phyloP scores from a whole-genome alignment of 2,888 invertebrate species.

The Candidula unifasciata region DNA sequence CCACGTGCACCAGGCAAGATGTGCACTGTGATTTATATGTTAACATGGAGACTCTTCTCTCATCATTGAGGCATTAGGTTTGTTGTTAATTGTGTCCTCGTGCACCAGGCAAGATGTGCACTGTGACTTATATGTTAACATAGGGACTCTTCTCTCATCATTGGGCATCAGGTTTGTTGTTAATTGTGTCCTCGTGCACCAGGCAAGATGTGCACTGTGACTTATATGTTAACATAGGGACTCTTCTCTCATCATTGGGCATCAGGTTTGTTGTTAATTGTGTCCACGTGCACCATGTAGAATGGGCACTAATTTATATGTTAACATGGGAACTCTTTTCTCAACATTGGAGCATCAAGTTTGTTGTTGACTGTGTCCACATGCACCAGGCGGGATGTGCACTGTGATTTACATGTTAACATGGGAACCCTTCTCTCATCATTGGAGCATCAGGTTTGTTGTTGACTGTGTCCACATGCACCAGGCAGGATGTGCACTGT shows the following conservation, averaged over 20 bases:
- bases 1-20: not conserved
- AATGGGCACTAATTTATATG: not conserved
- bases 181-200: not conserved
- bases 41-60: too few species aligned
- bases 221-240: too few species aligned
- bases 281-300: not conserved
- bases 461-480: not conserved
- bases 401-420: not conserved
- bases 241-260: too few species aligned
- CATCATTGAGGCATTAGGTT: slow-evolving; percentile 84
- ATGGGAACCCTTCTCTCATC: too few species aligned
- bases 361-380: slow-evolving; percentile 40
- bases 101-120: not conserved
- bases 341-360: too few species aligned
- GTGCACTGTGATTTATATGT: not conserved
- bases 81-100: slow-evolving; percentile 11
- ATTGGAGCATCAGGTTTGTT: slow-evolving; percentile 82
- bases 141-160: too few species aligned
- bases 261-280: not conserved
- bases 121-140: not conserved
- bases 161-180: not conserved
- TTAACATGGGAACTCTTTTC: not conserved
- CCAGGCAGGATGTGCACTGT: not conserved
- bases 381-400: not conserved
- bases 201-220: not conserved